Base-by-base conservation (phyloP, 2,113 vertebrate species). In the Trochalopteron elliotii region DNA sequence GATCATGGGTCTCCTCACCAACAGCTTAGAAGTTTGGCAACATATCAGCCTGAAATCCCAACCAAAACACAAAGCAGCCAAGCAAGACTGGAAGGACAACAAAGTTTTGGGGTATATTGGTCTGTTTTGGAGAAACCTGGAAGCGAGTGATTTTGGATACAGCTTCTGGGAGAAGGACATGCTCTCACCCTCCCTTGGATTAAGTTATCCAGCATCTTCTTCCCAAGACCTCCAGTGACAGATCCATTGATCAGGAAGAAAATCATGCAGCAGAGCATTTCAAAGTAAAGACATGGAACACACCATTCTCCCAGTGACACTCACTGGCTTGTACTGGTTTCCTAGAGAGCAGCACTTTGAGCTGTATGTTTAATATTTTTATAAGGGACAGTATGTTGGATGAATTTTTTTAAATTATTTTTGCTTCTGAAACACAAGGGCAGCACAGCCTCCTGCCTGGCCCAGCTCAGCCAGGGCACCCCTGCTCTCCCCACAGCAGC, bases 41-140 rank as follows among this genome's bases (percentile, higher is more conserved):
- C 0, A 0, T 5, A 27, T 21, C 40, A 13, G 33, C 64, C 56
- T 39, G 9, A 55, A 71, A 67, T 21, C 5, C 4, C 24, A 44
- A 60, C 24, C 19, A 53, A 63, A 81, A 24, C 16, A 56, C 33
- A 61, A 57, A 49, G 9, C 42, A 49, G 61, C 23, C 17, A 37
- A 44, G 40, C 13, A 19, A 39, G 39, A 39, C 39, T 39, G 39
- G 39, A 39, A 39, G 39, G 39, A 39, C 39, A 39, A 39, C 9
- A 39, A 39, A 39, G 39, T 39, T 39, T 39, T 39, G 39, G 39
- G 39, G 39, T 30, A 28, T 23, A 27, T 7, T 18, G 27, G 42
- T 39, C 24, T 53, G 47, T 11, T 90, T 33, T 53, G 33, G 89
- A 87, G 72, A 57, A 75, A 70, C 45, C 17, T 37, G 35, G 28